Evolutionary conservation across 1,140 invertebrate species (phyloP).

Genomic region (Drosophila teissieri): DNA sequence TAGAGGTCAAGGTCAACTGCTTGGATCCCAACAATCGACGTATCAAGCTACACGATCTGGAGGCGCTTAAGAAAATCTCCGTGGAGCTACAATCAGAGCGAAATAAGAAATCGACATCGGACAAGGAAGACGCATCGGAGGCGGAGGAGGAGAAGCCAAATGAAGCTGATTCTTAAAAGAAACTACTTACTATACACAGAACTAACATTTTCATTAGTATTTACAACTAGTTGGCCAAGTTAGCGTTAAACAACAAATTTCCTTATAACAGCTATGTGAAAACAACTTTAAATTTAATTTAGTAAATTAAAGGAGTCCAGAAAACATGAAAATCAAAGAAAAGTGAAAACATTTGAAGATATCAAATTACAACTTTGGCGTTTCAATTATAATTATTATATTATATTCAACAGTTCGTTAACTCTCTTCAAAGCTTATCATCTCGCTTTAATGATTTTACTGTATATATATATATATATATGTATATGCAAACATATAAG

Average conservation of each 20-base stretch:
- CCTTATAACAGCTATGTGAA: constrained; percentile 37
- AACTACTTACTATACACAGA: constrained; percentile 30
- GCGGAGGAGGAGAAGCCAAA: constrained; percentile 28
- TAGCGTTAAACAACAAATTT: constrained; percentile 50
- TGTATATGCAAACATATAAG: neutral
- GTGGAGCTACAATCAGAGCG: constrained; percentile 44
- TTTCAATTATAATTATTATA: constrained; percentile 30
- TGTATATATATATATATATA: neutral
- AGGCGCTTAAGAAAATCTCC: constrained; percentile 55
- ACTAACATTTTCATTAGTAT: constrained; percentile 40
- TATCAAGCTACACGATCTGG: constrained; percentile 63
- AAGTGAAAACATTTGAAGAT: constrained; percentile 34
- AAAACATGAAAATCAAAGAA: constrained; percentile 15
- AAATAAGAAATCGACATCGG: constrained; percentile 10
- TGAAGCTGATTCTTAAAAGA: constrained; percentile 34
- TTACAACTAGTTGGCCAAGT: constrained; percentile 55
- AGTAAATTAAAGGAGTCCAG: constrained; percentile 56
- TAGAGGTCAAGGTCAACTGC: constrained; percentile 71
- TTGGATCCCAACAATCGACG: constrained; percentile 77
- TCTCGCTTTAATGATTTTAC: neutral
- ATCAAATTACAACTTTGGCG: constrained; percentile 21
- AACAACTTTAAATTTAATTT: constrained; percentile 64
- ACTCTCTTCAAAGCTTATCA: neutral
- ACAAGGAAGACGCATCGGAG: constrained; percentile 41
- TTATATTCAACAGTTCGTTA: constrained; percentile 7